Evolutionary conservation across 2,888 invertebrate species (phyloP), one percentile per base, ranked within the genome.

Genomic region (Petrolisthes manimaculis): DNA sequence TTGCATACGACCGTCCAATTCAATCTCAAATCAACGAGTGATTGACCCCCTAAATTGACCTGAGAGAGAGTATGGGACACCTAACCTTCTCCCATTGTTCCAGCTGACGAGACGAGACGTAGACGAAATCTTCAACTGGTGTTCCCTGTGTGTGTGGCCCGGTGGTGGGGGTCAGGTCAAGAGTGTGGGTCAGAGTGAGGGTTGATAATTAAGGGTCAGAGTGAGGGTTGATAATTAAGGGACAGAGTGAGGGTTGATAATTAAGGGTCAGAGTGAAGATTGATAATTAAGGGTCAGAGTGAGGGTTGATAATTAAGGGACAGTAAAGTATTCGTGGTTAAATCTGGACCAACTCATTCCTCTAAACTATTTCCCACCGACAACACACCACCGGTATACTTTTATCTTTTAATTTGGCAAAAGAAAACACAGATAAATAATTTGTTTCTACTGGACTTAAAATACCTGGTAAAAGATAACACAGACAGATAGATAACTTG

Each of bases 91-190:
- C 86, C 86, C 83, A 83, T 21, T 78, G 83, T 69, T 87, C 86
- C 77, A 87, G 83, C 18, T 87, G 83, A 24, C 55, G 86, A n/a
- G 83, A 83, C 21, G 86, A 83, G n/a, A 87, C 79, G 82, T 87
- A 87, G 86, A 87, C 69, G 86, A 87, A 87, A 78, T 87, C 86
- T 53, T 82, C 86, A 21, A 87, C 86, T 87, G 86, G 83, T 79
- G 86, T 87, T 55, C 86, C 86, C 86, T 87, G 86, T 69, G 24
- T 61, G 81, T 81, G 75, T 82, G 77, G 75, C 92, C 56, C 37
- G 61, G 61, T 61, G 8, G 6, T 9, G 9, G 9, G 61, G 61
- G 61, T 61, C 61, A 3, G 61, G 61, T 61, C 1, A 0, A 61
- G 61, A 61, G 61, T 61, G 61, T 6, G 61, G 14, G 61, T 9